Evolutionary conservation across 2,113 vertebrate genomes (phyloP).

Genomic region (Stercorarius parasiticus): DNA sequence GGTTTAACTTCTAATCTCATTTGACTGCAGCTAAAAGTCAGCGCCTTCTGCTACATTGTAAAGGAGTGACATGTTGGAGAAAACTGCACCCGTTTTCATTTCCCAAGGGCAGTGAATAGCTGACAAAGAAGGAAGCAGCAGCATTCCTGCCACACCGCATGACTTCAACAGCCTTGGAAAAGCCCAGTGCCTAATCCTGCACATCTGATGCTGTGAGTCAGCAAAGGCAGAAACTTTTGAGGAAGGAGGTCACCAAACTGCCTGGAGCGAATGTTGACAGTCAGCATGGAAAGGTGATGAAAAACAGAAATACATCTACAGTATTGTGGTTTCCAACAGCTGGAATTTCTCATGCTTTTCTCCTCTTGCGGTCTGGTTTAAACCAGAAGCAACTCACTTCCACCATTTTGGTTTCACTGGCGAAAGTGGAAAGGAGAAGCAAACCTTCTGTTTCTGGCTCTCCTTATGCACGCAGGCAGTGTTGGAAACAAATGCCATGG

Average conservation of each 20-base stretch:
- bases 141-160: background rate
- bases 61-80: background rate
- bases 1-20: slow-evolving; percentile 55
- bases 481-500: background rate
- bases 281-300: background rate
- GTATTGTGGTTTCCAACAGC: background rate
- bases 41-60: background rate
- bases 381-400: background rate
- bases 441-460: background rate
- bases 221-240: background rate
- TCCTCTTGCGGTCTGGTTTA: background rate
- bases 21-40: slow-evolving; percentile 27
- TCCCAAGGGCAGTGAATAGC: background rate
- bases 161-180: background rate
- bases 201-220: background rate
- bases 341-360: background rate
- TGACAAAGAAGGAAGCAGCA: background rate
- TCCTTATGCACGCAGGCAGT: background rate
- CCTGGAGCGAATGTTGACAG: background rate
- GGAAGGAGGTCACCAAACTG: background rate
- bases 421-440: background rate
- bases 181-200: background rate
- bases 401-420: background rate
- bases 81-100: background rate
- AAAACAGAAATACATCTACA: background rate